Percentiles rank a stretch among this genome's conserved stretches.
These are phyloP conservation scores for Tragelaphus strepsiceros DNA, from an alignment of 2,113 vertebrate species.

Conservation along the genomic window DNA sequence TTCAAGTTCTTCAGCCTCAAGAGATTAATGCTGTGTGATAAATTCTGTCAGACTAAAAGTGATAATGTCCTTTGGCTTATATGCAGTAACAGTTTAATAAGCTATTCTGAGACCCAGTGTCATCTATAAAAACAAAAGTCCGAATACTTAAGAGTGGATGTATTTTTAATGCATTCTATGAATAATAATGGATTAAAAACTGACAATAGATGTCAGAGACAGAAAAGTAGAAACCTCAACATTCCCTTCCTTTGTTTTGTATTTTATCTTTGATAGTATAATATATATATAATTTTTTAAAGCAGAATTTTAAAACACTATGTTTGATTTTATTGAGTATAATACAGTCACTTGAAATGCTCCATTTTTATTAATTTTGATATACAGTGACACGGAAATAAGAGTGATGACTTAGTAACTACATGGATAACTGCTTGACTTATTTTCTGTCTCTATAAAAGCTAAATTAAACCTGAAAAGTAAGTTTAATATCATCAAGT, in stretches of 20 bases:
- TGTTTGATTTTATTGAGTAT: not conserved
- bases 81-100: slow-evolving; percentile 15
- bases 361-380: not conserved
- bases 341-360: not conserved
- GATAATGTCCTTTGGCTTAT: slow-evolving; percentile 31
- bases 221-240: not conserved
- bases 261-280: not conserved
- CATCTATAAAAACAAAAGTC: slow-evolving; percentile 53
- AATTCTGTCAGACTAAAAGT: slow-evolving; percentile 15
- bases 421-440: not conserved
- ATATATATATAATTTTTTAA: slow-evolving; percentile 10
- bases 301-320: not conserved
- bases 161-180: slow-evolving; percentile 44
- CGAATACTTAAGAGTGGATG: slow-evolving; percentile 7
- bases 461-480: not conserved
- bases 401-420: not conserved
- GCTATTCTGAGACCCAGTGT: not conserved
- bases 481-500: not conserved
- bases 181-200: slow-evolving; percentile 37
- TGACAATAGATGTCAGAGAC: not conserved
- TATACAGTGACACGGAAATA: not conserved
- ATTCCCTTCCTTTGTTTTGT: not conserved
- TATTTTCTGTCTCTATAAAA: not conserved
- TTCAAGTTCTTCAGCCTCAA: not conserved
- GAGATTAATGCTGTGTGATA: slow-evolving; percentile 11